Conservation (phyloP, 2,113 vertebrate species). For the Actinemys pallida region DNA sequence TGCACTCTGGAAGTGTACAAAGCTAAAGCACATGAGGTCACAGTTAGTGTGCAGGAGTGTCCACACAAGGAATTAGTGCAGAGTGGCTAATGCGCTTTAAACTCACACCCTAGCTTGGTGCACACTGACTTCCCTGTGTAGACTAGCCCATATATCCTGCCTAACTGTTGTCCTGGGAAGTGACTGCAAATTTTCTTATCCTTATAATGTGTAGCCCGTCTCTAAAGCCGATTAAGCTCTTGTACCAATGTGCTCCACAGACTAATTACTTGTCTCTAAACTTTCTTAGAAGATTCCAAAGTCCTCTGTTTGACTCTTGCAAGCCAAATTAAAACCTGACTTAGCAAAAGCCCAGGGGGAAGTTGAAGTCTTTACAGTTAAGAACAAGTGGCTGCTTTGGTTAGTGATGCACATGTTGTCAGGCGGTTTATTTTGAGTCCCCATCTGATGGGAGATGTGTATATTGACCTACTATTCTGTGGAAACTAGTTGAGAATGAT, state of each 20-base stretch:
- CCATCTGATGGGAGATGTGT: neutral
- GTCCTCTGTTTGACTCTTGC: neutral
- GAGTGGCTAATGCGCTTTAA: neutral
- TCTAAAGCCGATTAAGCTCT: neutral
- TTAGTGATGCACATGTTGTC: neutral
- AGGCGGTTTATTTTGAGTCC: neutral
- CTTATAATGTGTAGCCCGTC: neutral
- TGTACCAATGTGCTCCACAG: neutral
- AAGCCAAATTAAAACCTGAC: neutral
- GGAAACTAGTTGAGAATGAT: neutral
- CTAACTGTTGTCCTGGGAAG: neutral
- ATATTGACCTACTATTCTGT: no score
- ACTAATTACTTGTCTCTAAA: neutral
- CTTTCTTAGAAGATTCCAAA: neutral
- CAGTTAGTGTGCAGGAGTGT: neutral
- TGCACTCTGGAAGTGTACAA: neutral
- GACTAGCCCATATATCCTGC: neutral
- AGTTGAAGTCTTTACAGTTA: neutral
- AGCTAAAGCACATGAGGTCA: neutral
- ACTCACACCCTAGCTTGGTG: neutral
- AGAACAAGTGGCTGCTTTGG: neutral
- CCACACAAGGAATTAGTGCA: neutral
- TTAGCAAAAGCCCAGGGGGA: neutral
- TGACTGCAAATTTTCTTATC: neutral
- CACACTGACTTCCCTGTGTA: neutral